Percentiles rank a stretch among this genome's conserved stretches.
Evolutionary conservation across 2,113 vertebrate genomes (phyloP).

Genomic region (Pseudopipra pipra): DNA sequence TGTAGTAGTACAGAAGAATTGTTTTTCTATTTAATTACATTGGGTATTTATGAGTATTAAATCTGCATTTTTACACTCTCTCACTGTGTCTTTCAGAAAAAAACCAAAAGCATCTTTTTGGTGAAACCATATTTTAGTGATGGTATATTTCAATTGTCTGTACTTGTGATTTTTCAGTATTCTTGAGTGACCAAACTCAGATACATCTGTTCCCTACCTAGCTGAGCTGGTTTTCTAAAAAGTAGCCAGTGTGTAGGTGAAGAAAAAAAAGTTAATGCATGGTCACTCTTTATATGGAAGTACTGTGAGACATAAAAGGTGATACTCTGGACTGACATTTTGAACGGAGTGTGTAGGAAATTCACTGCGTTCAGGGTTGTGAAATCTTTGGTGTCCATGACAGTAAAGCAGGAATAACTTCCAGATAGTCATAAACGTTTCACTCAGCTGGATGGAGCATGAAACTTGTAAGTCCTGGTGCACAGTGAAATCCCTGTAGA

Average conservation of each 20-base stretch:
- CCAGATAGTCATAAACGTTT: background rate
- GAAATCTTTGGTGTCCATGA: background rate
- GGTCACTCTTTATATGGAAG: background rate
- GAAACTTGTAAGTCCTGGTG: background rate
- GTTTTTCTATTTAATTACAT: background rate
- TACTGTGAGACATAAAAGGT: background rate
- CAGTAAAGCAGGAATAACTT: background rate
- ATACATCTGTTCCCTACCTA: background rate
- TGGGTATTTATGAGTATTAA: background rate
- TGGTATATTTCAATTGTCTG: background rate
- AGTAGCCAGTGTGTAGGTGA: background rate
- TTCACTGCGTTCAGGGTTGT: background rate
- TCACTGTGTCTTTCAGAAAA: background rate
- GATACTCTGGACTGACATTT: background rate
- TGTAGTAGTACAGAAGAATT: background rate
- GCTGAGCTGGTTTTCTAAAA: background rate
- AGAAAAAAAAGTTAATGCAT: background rate
- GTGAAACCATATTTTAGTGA: background rate
- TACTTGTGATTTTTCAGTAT: background rate
- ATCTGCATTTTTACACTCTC: background rate
- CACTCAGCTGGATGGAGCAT: background rate
- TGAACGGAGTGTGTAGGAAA: background rate
- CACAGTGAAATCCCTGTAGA: background rate
- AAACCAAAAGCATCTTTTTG: background rate
- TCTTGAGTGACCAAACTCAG: background rate